These are phyloP conservation scores for Trachelus troglodyta DNA, from an alignment of 2,888 invertebrate genomes.

Conservation along the genomic window DNA sequence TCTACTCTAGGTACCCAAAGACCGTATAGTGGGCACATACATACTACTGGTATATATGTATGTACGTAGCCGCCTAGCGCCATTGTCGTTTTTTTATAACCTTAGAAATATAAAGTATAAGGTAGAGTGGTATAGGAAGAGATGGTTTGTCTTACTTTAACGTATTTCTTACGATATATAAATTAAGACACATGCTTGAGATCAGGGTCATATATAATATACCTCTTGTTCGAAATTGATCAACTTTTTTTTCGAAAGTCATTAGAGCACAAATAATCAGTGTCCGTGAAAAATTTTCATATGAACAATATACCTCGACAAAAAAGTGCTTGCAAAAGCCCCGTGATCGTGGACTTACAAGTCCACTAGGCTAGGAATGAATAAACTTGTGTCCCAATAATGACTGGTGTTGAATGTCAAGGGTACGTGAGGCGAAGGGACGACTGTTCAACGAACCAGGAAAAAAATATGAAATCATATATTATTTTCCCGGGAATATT, in stretches of 20 bases:
- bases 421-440: not conserved
- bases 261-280: not conserved
- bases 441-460: not conserved
- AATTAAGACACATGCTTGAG: too few species aligned
- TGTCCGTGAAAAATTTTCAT: not conserved
- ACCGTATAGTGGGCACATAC: not conserved
- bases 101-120: too few species aligned
- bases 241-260: not conserved
- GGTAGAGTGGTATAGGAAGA: too few species aligned
- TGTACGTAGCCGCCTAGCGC: too few species aligned
- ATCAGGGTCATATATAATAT: not conserved
- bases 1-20: constrained; percentile 32
- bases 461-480: constrained; percentile 28
- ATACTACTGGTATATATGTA: too few species aligned
- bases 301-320: not conserved
- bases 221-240: not conserved
- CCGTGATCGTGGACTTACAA: not conserved
- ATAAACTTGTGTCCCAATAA: not conserved
- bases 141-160: too few species aligned
- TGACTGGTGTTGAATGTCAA: not conserved
- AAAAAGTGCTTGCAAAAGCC: not conserved
- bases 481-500: constrained; percentile 38
- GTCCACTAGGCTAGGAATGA: not conserved
- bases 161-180: too few species aligned
- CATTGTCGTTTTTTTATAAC: too few species aligned